These are phyloP conservation scores for Pseudachorutes palmiensis DNA, from an alignment of 1,140 invertebrate species.

Conservation along the genomic window DNA sequence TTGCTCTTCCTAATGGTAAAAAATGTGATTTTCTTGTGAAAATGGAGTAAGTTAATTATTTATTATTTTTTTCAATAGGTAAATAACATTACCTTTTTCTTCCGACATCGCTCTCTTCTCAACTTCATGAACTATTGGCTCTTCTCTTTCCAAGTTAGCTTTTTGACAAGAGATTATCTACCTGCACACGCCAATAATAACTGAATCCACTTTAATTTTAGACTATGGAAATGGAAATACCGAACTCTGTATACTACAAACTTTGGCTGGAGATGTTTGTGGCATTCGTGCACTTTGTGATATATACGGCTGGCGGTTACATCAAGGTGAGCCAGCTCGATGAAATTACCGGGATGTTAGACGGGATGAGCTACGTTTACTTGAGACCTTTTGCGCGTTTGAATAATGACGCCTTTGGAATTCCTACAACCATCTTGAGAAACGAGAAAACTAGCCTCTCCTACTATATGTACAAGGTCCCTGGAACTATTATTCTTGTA, in stretches of 20 bases:
- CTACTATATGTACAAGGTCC: neutral
- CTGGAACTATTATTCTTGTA: neutral
- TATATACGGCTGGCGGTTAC: neutral
- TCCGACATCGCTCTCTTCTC: neutral
- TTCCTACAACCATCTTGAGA: neutral
- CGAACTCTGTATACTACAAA: neutral
- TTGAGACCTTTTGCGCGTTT: neutral
- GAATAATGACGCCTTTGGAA: neutral
- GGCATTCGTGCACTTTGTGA: neutral
- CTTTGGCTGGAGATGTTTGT: neutral
- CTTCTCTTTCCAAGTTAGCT: neutral
- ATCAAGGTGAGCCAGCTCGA: neutral
- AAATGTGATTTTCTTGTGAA: neutral
- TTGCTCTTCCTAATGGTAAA: neutral
- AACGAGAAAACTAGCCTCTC: neutral
- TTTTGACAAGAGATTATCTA: neutral
- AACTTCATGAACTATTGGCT: conserved; percentile 3
- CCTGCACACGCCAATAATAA: neutral
- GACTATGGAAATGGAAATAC: conserved; percentile 1
- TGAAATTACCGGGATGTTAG: neutral
- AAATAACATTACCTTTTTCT: neutral
- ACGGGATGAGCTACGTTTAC: neutral
- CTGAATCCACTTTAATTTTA: neutral
- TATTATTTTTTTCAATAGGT: neutral
- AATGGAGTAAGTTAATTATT: neutral